phyloP scores from a whole-genome alignment of 30 jellyfish, hydroid and myxozoan genomes.

The Hydractinia echinata region DNA sequence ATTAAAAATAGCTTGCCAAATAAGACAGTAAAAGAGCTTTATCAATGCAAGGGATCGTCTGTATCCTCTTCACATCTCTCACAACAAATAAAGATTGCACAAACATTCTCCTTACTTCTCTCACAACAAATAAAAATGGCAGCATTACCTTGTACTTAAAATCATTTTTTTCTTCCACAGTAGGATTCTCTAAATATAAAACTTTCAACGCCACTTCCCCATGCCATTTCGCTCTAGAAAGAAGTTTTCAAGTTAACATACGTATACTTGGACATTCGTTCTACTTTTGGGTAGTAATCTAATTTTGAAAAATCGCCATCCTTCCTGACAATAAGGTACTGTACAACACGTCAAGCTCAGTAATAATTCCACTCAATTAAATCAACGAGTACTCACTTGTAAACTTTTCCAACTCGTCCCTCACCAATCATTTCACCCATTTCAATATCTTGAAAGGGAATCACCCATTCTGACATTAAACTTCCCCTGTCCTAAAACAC shows the following conservation, averaged over 20 bases:
- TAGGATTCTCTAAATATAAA: conserved; percentile 69
- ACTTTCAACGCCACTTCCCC: conserved; percentile 84
- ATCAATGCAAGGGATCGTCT: too few species aligned
- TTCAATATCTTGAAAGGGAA: conserved; percentile 65
- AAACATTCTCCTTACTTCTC: too few species aligned
- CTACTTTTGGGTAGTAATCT: too few species aligned
- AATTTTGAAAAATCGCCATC: too few species aligned
- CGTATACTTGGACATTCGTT: too few species aligned
- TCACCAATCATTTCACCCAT: conserved; percentile 67
- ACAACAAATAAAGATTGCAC: too few species aligned
- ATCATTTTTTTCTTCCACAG: conserved; percentile 64
- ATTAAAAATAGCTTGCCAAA: too few species aligned
- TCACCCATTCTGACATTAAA: conserved; percentile 93
- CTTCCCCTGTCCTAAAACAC: conserved; percentile 78
- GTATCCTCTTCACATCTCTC: too few species aligned
- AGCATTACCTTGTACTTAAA: conserved; percentile 66
- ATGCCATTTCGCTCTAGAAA: conserved; percentile 80
- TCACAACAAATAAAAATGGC: background rate
- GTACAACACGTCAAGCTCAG: too few species aligned
- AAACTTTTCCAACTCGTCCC: conserved; percentile 84
- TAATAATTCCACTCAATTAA: background rate
- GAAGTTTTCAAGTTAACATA: background rate
- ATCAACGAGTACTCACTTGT: conserved; percentile 45
- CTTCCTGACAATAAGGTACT: too few species aligned
- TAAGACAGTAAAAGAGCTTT: too few species aligned